A percentile compares a stretch with the other conserved stretches of the same genome.
These are phyloP conservation scores for Brienomyrus brachyistius DNA, from an alignment of 2,113 vertebrate genomes.

Conservation along the genomic window DNA sequence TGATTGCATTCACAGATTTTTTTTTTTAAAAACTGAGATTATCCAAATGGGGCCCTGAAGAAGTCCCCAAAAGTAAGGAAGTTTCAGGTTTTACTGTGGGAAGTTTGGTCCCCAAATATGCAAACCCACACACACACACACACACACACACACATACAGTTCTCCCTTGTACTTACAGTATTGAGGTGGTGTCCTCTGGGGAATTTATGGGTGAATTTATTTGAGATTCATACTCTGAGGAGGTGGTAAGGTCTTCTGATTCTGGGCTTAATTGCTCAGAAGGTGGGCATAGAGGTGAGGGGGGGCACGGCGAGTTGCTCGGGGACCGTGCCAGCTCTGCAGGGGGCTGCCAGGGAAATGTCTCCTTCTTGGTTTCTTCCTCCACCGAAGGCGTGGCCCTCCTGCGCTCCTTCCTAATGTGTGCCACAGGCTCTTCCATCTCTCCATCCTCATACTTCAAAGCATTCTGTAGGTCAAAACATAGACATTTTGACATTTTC, in stretches of 20 bases:
- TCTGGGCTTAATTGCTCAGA: constrained; percentile 31
- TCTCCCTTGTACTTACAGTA: constrained; percentile 43
- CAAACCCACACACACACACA: no score
- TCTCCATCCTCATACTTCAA: constrained; percentile 76
- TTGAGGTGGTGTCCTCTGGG: constrained; percentile 15
- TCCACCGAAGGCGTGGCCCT: constrained; percentile 59
- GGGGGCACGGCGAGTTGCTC: neutral
- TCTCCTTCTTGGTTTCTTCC: constrained; percentile 67
- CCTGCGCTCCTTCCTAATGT: constrained; percentile 71
- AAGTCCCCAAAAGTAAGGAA: no score
- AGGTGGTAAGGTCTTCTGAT: constrained; percentile 29
- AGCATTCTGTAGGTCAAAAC: constrained; percentile 55
- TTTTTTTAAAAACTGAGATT: no score
- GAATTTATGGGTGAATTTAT: constrained; percentile 36
- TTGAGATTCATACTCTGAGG: constrained; percentile 27
- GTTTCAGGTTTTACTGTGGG: no score
- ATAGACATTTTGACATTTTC: neutral
- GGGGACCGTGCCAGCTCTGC: constrained; percentile 35
- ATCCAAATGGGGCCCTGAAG: no score
- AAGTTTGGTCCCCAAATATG: no score
- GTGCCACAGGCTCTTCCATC: constrained; percentile 50
- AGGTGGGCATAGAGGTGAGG: neutral
- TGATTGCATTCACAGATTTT: no score
- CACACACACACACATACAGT: neutral
- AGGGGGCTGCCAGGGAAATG: constrained; percentile 55